phyloP scores from a whole-genome alignment of 2,888 invertebrate genomes.

The Drymonia ruficornis region DNA sequence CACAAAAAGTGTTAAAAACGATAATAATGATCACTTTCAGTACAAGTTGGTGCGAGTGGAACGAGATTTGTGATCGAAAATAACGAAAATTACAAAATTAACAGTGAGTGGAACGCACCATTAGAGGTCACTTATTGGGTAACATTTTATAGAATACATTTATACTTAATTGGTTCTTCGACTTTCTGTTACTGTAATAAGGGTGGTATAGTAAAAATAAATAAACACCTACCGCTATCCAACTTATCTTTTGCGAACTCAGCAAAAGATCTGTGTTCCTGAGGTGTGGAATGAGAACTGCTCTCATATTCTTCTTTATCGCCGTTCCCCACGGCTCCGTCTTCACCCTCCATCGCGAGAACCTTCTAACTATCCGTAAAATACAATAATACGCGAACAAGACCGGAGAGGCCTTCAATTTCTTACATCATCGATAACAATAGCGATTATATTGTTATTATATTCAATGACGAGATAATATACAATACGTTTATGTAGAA shows the following conservation, averaged over 20 bases:
- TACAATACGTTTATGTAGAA: no score
- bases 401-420: slow-evolving; percentile 59
- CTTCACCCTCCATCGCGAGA: slow-evolving; percentile 69
- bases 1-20: no score
- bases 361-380: slow-evolving; percentile 35
- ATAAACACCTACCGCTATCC: slow-evolving; percentile 68
- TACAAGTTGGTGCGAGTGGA: no score
- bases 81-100: no score
- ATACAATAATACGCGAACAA: slow-evolving; percentile 54
- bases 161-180: no score
- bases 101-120: no score
- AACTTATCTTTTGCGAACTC: slow-evolving; percentile 80
- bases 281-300: slow-evolving; percentile 76
- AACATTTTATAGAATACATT: no score
- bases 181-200: no score
- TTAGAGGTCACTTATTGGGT: no score
- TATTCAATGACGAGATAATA: background rate
- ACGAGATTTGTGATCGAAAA: no score
- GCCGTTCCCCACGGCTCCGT: slow-evolving; percentile 55
- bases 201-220: no score
- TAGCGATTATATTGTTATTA: slow-evolving; percentile 36
- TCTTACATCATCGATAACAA: slow-evolving; percentile 82
- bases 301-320: slow-evolving; percentile 74
- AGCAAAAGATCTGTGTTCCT: slow-evolving; percentile 77
- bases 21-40: no score